Evolutionary conservation across 2,797 vertebrate genomes (phyloP).

Genomic region (Pseudochirops corinnae): DNA sequence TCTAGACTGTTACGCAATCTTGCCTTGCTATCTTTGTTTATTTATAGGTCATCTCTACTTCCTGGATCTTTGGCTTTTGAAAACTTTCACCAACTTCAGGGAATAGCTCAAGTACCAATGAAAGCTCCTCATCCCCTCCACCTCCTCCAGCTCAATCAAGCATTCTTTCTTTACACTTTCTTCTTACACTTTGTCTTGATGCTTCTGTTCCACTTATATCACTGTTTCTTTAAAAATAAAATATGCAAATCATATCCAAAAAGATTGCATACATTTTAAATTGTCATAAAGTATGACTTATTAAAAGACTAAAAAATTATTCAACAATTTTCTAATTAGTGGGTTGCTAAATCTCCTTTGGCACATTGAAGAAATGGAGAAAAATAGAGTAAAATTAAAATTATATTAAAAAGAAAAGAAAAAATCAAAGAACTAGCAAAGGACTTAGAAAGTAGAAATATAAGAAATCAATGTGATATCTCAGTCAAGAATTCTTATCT

Average conservation of each 20-base stretch:
- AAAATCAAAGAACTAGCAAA: not conserved
- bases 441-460: not conserved
- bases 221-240: not conserved
- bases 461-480: not conserved
- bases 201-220: not conserved
- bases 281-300: not conserved
- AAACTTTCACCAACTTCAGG: not conserved
- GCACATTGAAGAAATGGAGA: not conserved
- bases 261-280: not conserved
- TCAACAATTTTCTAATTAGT: not conserved
- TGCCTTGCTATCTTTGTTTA: not conserved
- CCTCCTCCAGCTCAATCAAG: not conserved
- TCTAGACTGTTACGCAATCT: not conserved
- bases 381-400: not conserved
- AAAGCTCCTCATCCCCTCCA: not conserved
- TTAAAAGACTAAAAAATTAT: not conserved
- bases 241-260: not conserved
- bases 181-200: not conserved
- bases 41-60: not conserved
- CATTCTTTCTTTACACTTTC: not conserved
- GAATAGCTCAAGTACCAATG: not conserved
- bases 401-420: not conserved
- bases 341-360: not conserved
- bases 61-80: not conserved
- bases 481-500: not conserved